phyloP scores from a whole-genome alignment of 1,140 invertebrate genomes.

The Apis dorsata region DNA sequence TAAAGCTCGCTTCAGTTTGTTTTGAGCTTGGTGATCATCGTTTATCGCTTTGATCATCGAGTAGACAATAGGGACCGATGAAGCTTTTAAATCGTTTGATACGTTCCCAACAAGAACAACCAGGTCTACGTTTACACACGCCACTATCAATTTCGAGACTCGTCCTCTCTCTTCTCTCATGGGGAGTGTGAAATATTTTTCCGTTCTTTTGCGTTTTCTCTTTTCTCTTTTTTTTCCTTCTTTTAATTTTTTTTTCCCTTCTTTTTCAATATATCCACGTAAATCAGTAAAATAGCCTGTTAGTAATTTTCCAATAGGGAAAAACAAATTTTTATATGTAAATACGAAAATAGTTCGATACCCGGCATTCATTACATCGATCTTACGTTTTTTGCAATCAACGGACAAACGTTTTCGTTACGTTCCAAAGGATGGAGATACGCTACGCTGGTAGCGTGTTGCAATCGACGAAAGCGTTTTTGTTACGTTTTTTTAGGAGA shows the following conservation, averaged over 20 bases:
- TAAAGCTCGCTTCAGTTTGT: background rate
- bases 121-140: background rate
- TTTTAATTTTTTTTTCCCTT: background rate
- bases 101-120: background rate
- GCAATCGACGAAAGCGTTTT: background rate
- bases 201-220: background rate
- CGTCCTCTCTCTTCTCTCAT: background rate
- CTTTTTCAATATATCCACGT: no score
- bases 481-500: background rate
- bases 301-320: background rate
- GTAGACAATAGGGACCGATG: conserved; percentile 12
- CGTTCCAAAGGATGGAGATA: no score
- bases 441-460: background rate
- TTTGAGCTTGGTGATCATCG: conserved; percentile 4
- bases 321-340: background rate
- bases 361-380: background rate
- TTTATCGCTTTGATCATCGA: conserved; percentile 24
- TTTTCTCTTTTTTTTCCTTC: background rate
- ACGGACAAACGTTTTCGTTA: background rate
- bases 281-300: no score
- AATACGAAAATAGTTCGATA: no score
- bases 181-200: background rate
- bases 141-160: background rate
- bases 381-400: background rate
- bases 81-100: conserved; percentile 33